phyloP scores from a whole-genome alignment of 1,140 invertebrate species.

The Drosophila athabasca region DNA sequence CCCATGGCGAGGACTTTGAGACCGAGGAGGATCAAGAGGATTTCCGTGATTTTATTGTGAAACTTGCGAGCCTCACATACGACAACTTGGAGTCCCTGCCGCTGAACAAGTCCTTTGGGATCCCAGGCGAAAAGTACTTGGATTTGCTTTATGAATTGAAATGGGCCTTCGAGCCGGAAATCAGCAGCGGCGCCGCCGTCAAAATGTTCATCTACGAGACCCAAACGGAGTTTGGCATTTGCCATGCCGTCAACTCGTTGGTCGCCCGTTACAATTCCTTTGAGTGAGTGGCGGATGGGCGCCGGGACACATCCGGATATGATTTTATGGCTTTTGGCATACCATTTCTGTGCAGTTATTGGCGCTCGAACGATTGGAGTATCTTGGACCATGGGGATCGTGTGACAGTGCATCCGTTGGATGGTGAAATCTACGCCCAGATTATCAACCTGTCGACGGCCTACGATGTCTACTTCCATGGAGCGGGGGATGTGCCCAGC shows the following conservation, averaged over 20 bases:
- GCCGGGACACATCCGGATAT: conserved; percentile 2
- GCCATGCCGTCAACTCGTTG: conserved; percentile 87
- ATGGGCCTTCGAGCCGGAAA: conserved; percentile 85
- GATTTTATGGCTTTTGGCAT: conserved; percentile 20
- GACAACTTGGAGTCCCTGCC: conserved; percentile 85
- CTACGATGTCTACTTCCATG: conserved; percentile 86
- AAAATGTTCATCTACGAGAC: conserved; percentile 85
- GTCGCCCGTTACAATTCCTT: conserved; percentile 87
- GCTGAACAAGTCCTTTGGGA: conserved; percentile 82
- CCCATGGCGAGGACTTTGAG: conserved; percentile 60
- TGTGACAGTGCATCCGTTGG: conserved; percentile 87
- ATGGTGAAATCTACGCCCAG: conserved; percentile 89
- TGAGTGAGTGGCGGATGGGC: conserved; percentile 83
- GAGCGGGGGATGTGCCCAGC: conserved; percentile 86
- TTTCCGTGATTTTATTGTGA: conserved; percentile 85
- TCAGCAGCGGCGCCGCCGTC: conserved; percentile 85
- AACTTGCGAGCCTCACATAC: conserved; percentile 85
- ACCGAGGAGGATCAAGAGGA: conserved; percentile 84
- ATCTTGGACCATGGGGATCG: conserved; percentile 84
- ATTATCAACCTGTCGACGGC: conserved; percentile 87
- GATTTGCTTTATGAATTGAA: conserved; percentile 85
- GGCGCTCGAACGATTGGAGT: conserved; percentile 85
- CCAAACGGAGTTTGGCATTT: conserved; percentile 88
- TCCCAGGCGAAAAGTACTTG: conserved; percentile 85
- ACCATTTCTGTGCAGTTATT: conserved; percentile 83